phyloP scores from a whole-genome alignment of 2,888 invertebrate genomes.

The Erebia aethiops region DNA sequence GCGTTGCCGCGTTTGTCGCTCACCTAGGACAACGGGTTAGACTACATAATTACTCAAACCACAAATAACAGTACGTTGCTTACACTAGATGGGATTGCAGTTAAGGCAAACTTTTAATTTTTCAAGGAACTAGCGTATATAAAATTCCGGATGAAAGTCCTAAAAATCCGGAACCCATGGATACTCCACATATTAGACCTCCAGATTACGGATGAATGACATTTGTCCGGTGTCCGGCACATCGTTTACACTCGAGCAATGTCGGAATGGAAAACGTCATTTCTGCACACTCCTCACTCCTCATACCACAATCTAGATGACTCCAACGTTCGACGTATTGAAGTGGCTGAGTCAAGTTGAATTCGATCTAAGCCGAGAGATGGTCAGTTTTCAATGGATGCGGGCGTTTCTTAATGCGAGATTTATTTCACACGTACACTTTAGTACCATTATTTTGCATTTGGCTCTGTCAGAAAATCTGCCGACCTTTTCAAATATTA shows the following conservation, averaged over 20 bases:
- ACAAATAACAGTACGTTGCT: no score
- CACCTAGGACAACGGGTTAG: no score
- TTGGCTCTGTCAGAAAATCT: no score
- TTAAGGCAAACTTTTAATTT: no score
- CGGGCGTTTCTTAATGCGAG: not conserved
- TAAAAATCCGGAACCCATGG: not conserved
- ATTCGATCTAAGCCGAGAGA: conserved; percentile 12
- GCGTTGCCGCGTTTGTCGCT: no score
- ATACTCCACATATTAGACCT: not conserved
- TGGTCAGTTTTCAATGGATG: conserved; percentile 4
- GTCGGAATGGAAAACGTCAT: conserved; percentile 33
- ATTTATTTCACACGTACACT: no score
- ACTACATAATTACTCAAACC: no score
- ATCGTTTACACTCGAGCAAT: conserved; percentile 26
- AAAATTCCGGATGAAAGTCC: not conserved
- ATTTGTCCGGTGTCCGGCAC: conserved; percentile 22
- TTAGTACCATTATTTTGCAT: no score
- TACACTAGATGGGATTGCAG: no score
- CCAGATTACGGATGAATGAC: conserved; percentile 21
- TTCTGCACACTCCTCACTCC: conserved; percentile 1
- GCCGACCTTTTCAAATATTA: no score
- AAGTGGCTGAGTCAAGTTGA: conserved; percentile 33
- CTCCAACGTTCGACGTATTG: conserved; percentile 32
- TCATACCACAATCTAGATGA: conserved; percentile 33
- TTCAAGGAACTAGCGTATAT: not conserved